Conservation (phyloP, 2,797 vertebrate species). For the Morus bassanus region DNA sequence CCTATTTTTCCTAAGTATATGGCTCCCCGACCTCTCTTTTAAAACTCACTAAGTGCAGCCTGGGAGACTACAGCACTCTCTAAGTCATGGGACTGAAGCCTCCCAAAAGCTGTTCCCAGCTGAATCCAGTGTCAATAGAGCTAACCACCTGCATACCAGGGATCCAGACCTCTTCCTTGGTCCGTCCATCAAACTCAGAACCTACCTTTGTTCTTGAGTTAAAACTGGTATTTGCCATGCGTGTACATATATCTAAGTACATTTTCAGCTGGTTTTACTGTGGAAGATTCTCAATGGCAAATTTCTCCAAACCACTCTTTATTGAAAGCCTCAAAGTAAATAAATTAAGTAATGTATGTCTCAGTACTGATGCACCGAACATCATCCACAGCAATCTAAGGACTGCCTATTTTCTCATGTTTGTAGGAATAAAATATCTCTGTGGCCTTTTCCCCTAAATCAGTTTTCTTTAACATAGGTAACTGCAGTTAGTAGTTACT, state of each 20-base stretch:
- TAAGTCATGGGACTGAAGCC: neutral
- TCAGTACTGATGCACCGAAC: neutral
- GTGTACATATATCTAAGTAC: neutral
- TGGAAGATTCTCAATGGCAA: neutral
- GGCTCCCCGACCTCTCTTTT: neutral
- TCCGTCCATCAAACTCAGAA: neutral
- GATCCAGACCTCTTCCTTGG: neutral
- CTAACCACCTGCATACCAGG: accelerated
- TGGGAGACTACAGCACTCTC: neutral
- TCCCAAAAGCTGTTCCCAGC: neutral
- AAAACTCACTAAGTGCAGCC: neutral
- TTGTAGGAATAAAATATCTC: neutral
- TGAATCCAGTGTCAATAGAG: neutral
- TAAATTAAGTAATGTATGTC: neutral
- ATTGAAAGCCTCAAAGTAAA: neutral
- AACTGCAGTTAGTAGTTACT: neutral
- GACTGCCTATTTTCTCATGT: neutral
- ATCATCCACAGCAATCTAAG: neutral
- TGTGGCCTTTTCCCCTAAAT: neutral
- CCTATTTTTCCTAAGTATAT: neutral
- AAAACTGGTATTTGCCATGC: neutral
- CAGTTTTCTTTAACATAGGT: neutral
- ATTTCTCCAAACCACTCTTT: neutral
- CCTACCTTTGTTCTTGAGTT: neutral
- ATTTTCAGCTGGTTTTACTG: neutral